A percentile compares a stretch with the other conserved stretches of the same genome.
Conservation (phyloP, 1,140 invertebrate genomes). For the Heliconius nattereri region DNA sequence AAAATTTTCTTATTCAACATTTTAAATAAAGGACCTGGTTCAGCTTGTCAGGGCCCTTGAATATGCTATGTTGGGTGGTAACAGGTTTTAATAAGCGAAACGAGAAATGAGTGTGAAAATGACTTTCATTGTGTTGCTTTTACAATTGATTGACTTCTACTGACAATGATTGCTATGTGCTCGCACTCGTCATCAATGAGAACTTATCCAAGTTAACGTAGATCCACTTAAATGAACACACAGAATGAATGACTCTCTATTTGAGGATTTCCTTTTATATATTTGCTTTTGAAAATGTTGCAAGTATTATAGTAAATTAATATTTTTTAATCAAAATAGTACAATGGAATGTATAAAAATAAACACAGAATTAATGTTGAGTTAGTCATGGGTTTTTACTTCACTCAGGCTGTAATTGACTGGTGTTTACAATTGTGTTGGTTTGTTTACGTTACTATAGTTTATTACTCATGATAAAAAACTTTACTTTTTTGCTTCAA, state of each 20-base stretch:
- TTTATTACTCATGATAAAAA: not conserved
- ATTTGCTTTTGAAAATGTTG: not conserved
- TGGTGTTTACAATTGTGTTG: too few relatives aligned
- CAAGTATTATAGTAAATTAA: not conserved
- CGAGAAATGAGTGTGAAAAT: not conserved
- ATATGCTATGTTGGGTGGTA: not conserved
- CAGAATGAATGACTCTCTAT: not conserved
- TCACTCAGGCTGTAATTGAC: not conserved
- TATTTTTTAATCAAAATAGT: not conserved
- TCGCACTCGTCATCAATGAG: not conserved
- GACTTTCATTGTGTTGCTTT: not conserved
- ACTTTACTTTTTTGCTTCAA: not conserved
- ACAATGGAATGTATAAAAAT: not conserved
- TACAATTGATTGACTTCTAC: not conserved
- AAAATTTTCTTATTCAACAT: conserved; percentile 36
- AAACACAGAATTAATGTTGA: not conserved
- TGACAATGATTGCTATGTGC: not conserved
- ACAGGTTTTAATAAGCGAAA: not conserved
- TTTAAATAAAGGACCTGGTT: conserved; percentile 26
- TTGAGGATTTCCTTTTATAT: not conserved
- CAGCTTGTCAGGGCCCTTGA: conserved; percentile 15
- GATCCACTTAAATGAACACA: conserved; percentile 1
- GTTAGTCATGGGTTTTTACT: conserved; percentile 2
- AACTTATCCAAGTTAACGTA: not conserved
- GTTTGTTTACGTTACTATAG: not conserved